Conservation (phyloP, 2,888 invertebrate genomes). For the Tinea pellionella region DNA sequence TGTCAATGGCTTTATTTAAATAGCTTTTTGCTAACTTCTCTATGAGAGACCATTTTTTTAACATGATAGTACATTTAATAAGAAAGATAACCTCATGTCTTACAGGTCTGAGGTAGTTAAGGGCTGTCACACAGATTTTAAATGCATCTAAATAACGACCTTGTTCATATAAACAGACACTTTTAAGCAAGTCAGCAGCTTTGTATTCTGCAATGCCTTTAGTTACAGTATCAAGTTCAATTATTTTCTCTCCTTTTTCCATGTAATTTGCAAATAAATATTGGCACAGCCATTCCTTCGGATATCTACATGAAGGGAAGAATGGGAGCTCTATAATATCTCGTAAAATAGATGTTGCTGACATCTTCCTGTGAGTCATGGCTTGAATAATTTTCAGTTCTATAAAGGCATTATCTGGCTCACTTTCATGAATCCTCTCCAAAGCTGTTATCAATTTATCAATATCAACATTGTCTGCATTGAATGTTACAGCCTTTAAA, state of each 20-base stretch:
- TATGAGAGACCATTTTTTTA: conserved; percentile 50
- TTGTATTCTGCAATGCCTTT: conserved; percentile 70
- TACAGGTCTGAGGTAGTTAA: conserved; percentile 50
- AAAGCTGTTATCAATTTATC: conserved; percentile 29
- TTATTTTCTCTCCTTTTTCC: conserved; percentile 34
- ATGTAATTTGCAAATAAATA: conserved; percentile 42
- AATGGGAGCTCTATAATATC: conserved; percentile 37
- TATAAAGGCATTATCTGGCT: conserved; percentile 30
- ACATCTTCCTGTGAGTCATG: conserved; percentile 35
- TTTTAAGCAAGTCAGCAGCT: conserved; percentile 71
- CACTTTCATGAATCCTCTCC: conserved; percentile 26
- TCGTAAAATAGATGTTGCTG: conserved; percentile 27
- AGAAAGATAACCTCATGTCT: conserved; percentile 44
- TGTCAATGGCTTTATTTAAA: conserved; percentile 42
- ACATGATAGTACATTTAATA: conserved; percentile 46
- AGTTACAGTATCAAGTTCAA: conserved; percentile 57
- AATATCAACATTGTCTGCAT: conserved; percentile 28
- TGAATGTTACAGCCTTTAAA: conserved; percentile 33
- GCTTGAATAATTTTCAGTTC: conserved; percentile 42
- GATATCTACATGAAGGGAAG: conserved; percentile 34
- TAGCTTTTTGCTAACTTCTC: conserved; percentile 53
- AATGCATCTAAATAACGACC: conserved; percentile 68
- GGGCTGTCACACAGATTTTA: conserved; percentile 50
- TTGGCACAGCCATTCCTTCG: conserved; percentile 48
- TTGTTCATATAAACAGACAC: conserved; percentile 63